Percentiles rank a stretch among this genome's conserved stretches.
phyloP scores from a whole-genome alignment of 2,888 invertebrate genomes.

The Pristionchus arcanus region DNA sequence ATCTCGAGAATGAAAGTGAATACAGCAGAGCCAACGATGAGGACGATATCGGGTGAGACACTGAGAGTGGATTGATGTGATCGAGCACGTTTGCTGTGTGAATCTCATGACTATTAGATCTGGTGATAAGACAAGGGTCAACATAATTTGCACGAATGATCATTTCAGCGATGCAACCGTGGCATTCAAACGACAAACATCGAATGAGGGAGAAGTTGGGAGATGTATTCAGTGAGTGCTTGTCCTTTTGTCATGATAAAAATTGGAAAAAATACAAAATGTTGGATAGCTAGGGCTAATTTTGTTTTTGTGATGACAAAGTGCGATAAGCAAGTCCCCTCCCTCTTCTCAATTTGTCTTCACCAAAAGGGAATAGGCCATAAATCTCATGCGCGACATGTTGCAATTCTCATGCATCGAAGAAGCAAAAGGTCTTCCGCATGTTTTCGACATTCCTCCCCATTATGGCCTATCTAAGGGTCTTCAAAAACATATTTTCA shows the following conservation, averaged over 20 bases:
- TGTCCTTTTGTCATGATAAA: not conserved
- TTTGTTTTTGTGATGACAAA: slow-evolving; percentile 21
- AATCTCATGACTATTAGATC: not conserved
- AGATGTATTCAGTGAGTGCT: slow-evolving; percentile 63
- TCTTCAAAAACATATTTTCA: not conserved
- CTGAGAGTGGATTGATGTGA: not conserved
- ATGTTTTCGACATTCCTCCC: not conserved
- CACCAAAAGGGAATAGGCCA: slow-evolving; percentile 34
- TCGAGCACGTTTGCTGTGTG: not conserved
- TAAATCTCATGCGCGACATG: slow-evolving; percentile 28
- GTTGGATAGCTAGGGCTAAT: not conserved
- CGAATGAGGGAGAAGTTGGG: slow-evolving; percentile 68
- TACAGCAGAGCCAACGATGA: slow-evolving; percentile 8
- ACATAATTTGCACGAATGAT: not conserved
- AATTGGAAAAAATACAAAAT: not conserved
- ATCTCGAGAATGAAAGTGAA: slow-evolving; percentile 1
- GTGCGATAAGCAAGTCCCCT: slow-evolving; percentile 16
- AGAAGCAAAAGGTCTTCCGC: not conserved
- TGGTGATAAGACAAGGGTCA: not conserved
- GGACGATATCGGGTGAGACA: slow-evolving; percentile 37
- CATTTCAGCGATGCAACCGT: slow-evolving; percentile 68
- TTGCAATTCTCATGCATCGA: slow-evolving; percentile 35
- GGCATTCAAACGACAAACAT: slow-evolving; percentile 72
- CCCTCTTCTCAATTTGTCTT: slow-evolving; percentile 36
- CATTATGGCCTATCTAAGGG: not conserved